phyloP scores from a whole-genome alignment of 1,140 invertebrate species.

The Heliothis subflexa region DNA sequence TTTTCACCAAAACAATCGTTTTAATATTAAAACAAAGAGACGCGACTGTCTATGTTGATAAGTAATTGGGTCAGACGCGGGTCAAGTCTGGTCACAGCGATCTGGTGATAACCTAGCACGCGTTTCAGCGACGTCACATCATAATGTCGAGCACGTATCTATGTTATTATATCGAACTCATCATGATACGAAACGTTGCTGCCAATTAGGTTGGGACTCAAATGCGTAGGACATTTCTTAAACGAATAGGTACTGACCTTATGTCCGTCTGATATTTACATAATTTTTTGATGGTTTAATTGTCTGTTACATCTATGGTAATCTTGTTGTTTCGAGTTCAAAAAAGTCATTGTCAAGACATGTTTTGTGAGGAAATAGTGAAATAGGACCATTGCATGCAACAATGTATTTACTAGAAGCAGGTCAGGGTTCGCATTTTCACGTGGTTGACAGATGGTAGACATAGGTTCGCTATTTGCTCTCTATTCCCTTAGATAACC shows the following conservation, averaged over 20 bases:
- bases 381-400: too few relatives aligned
- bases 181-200: slow-evolving; percentile 12
- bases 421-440: too few relatives aligned
- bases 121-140: slow-evolving; percentile 67
- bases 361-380: too few relatives aligned
- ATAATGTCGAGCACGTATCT: slow-evolving; percentile 56
- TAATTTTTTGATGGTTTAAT: too few relatives aligned
- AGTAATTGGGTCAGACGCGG: slow-evolving; percentile 75
- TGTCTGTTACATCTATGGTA: too few relatives aligned
- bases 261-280: too few relatives aligned
- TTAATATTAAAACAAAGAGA: slow-evolving; percentile 60
- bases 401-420: too few relatives aligned
- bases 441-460: too few relatives aligned
- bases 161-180: slow-evolving; percentile 35
- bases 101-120: slow-evolving; percentile 70
- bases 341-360: too few relatives aligned
- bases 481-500: too few relatives aligned
- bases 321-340: too few relatives aligned
- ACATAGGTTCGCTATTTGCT: too few relatives aligned
- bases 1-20: slow-evolving; percentile 52
- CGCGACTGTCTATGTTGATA: slow-evolving; percentile 60
- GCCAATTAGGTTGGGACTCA: slow-evolving; percentile 16
- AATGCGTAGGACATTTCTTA: slow-evolving; percentile 1
- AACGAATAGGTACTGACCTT: neutral
- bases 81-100: slow-evolving; percentile 69